Conservation (phyloP, 2,113 vertebrate species). For the Indri indri region DNA sequence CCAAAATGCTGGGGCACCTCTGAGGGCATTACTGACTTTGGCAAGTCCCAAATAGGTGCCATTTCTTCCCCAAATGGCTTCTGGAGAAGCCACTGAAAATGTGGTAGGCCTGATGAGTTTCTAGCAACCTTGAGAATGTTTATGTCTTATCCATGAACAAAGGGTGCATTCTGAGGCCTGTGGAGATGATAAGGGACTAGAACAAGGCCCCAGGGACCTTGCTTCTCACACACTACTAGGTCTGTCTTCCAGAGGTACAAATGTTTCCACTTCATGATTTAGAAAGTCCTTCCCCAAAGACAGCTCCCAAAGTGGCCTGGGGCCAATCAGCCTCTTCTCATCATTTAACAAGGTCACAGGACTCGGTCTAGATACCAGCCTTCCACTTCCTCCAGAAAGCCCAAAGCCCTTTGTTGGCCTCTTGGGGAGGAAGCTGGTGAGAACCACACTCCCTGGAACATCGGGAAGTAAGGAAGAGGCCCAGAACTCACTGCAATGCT, state of each 20-base stretch:
- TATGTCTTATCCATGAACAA: neutral
- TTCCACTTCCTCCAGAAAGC: conserved; percentile 1
- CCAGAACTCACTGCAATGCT: neutral
- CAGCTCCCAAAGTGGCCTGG: neutral
- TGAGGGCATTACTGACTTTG: neutral
- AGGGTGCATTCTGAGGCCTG: neutral
- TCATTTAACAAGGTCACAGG: neutral
- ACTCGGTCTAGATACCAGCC: neutral
- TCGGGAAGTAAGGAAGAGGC: neutral
- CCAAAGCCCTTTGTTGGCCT: neutral
- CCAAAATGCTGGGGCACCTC: neutral
- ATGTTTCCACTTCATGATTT: conserved; percentile 48
- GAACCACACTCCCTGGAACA: neutral
- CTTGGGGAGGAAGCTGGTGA: neutral
- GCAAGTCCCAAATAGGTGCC: neutral
- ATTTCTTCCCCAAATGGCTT: neutral
- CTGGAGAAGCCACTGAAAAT: neutral
- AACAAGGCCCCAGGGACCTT: neutral
- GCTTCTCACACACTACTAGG: neutral
- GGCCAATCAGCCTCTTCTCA: neutral
- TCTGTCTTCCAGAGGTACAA: conserved; percentile 21
- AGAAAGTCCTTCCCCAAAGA: conserved; percentile 27
- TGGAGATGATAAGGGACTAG: neutral
- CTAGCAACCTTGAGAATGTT: neutral
- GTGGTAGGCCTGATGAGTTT: neutral